A percentile compares a stretch with the other conserved stretches of the same genome.
Conservation (phyloP, 1,140 invertebrate species). For the Caenorhabditis tropicalis region DNA sequence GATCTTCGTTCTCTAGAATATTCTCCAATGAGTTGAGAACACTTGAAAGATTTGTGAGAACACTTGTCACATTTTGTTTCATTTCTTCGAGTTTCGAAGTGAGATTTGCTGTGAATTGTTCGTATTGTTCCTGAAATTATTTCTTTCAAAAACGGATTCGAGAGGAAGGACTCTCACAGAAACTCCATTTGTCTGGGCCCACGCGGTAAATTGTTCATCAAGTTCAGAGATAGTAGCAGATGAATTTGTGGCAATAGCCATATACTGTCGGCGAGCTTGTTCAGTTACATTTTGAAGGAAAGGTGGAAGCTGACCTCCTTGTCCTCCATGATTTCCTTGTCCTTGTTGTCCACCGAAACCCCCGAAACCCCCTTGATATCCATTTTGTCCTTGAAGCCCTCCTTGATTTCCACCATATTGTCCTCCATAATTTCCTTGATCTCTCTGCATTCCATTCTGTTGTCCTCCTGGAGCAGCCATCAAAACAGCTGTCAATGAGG, state of each 20-base stretch:
- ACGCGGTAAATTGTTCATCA: neutral
- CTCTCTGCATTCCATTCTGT: neutral
- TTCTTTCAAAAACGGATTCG: neutral
- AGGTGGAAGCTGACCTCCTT: neutral
- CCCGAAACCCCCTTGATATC: neutral
- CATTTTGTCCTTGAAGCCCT: neutral
- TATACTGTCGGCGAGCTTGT: neutral
- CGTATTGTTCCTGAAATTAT: neutral
- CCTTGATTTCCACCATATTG: neutral
- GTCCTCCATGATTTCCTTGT: neutral
- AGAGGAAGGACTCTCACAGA: neutral
- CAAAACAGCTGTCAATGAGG: neutral
- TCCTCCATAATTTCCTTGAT: neutral
- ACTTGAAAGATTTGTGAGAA: neutral
- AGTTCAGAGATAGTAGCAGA: neutral
- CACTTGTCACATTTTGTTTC: conserved; percentile 21
- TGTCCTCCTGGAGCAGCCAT: neutral
- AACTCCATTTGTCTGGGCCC: conserved; percentile 1
- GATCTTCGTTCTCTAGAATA: conserved; percentile 24
- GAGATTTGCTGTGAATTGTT: neutral
- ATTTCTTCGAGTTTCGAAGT: conserved; percentile 3
- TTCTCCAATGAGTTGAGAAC: conserved; percentile 11
- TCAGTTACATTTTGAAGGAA: neutral
- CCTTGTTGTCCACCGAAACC: neutral
- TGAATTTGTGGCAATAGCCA: conserved; percentile 5